These are phyloP conservation scores for Melanostigma gelatinosum DNA, from an alignment of 2,113 vertebrate genomes.

Conservation along the genomic window DNA sequence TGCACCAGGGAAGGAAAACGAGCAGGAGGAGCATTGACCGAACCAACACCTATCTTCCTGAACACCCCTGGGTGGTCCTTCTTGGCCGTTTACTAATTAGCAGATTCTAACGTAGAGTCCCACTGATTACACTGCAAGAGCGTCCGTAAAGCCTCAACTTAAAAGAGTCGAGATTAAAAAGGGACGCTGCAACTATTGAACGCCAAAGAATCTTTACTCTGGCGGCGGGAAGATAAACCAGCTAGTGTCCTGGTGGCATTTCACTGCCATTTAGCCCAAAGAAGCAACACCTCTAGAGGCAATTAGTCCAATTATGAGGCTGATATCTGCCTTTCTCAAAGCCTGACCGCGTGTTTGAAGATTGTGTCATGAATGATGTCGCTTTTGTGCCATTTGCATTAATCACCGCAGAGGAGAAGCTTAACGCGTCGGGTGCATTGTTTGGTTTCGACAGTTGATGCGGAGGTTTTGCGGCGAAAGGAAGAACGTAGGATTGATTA, in stretches of 20 bases:
- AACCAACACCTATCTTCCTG: slow-evolving; percentile 32
- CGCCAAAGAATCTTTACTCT: slow-evolving; percentile 75
- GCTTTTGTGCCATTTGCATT: slow-evolving; percentile 53
- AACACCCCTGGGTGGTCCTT: slow-evolving; percentile 42
- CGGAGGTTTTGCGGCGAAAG: slow-evolving; percentile 27
- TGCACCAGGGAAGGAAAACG: slow-evolving; percentile 9
- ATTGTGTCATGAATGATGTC: slow-evolving; percentile 44
- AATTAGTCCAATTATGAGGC: slow-evolving; percentile 75
- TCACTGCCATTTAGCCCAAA: slow-evolving; percentile 71
- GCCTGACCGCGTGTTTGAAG: slow-evolving; percentile 39
- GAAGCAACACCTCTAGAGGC: slow-evolving; percentile 57
- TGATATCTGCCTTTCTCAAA: slow-evolving; percentile 63
- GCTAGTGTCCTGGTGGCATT: slow-evolving; percentile 69
- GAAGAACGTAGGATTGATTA: slow-evolving; percentile 35
- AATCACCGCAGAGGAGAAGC: slow-evolving; percentile 52
- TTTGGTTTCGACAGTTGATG: slow-evolving; percentile 22
- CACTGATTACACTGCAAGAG: slow-evolving; percentile 59
- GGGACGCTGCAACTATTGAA: slow-evolving; percentile 52
- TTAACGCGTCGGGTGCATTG: slow-evolving; percentile 32
- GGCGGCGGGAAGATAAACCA: slow-evolving; percentile 68
- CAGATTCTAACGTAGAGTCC: slow-evolving; percentile 52
- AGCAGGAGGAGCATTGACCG: slow-evolving; percentile 30
- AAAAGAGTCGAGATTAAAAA: slow-evolving; percentile 47
- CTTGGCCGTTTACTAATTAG: slow-evolving; percentile 55
- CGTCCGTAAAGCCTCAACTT: slow-evolving; percentile 41